Evolutionary conservation across 2,888 invertebrate species (phyloP).

Genomic region (Philhelius pedissequus): DNA sequence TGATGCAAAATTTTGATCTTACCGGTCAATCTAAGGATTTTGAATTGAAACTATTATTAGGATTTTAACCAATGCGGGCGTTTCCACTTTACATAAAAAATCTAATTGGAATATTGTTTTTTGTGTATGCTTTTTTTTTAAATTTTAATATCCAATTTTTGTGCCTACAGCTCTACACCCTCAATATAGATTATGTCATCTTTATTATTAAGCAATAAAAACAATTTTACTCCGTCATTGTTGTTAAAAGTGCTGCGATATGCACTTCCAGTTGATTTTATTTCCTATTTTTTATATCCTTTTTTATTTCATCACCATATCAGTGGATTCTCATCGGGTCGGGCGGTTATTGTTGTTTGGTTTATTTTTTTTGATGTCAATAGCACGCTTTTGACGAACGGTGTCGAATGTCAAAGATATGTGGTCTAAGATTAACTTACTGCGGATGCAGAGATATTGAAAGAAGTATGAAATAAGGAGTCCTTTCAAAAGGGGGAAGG

Average conservation of each 20-base stretch:
- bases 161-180: not conserved
- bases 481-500: not conserved
- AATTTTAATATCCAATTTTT: not conserved
- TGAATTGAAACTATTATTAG: no score
- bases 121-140: not conserved
- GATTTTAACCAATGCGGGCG: no score
- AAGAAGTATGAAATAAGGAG: conserved; percentile 10
- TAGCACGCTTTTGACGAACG: conserved; percentile 2
- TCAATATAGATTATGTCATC: conserved; percentile 26
- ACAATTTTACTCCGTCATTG: conserved; percentile 30
- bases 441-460: not conserved
- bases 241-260: conserved; percentile 1
- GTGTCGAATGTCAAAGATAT: conserved; percentile 43
- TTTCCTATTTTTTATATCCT: conserved; percentile 47
- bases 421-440: not conserved
- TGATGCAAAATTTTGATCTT: no score
- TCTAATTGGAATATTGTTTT: not conserved
- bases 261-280: conserved; percentile 20
- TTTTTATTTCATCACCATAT: conserved; percentile 56
- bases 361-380: conserved; percentile 3
- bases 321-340: conserved; percentile 41
- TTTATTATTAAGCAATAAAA: conserved; percentile 54
- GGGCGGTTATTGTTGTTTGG: not conserved
- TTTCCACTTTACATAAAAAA: not conserved
- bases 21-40: no score